A percentile compares a stretch with the other conserved stretches of the same genome.
Conservation (phyloP, 2,797 vertebrate species). For the Sebastes wilsoni region DNA sequence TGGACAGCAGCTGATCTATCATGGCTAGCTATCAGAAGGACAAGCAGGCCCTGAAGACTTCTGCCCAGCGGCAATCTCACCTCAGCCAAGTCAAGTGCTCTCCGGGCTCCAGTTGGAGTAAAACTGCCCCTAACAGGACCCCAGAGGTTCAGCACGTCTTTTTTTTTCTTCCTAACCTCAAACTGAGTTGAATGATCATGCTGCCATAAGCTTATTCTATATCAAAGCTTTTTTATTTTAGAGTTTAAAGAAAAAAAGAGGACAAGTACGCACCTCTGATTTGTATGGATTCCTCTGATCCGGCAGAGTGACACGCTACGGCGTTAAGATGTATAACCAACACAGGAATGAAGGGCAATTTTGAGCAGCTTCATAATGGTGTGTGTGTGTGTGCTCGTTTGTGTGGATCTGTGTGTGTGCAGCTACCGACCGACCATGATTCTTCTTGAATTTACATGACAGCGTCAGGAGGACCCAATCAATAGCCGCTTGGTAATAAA, state of each 20-base stretch:
- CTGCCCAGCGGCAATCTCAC: constrained; percentile 79
- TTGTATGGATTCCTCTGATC: constrained; percentile 32
- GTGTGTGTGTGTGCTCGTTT: constrained; percentile 2
- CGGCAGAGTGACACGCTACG: not conserved
- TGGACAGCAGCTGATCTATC: constrained; percentile 80
- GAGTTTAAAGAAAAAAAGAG: constrained; percentile 31
- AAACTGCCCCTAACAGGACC: constrained; percentile 76
- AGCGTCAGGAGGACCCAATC: constrained; percentile 73
- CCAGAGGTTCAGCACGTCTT: constrained; percentile 63
- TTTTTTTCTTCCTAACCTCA: constrained; percentile 47
- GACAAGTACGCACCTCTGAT: constrained; percentile 37
- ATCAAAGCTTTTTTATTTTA: constrained; percentile 68
- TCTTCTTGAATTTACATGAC: constrained; percentile 75
- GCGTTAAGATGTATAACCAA: constrained; percentile 16
- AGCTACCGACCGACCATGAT: constrained; percentile 53
- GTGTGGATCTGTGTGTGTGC: constrained; percentile 15
- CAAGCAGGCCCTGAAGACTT: constrained; percentile 77
- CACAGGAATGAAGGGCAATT: constrained; percentile 23
- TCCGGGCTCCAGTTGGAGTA: constrained; percentile 72
- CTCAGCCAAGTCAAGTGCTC: constrained; percentile 80
- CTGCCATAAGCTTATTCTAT: constrained; percentile 59
- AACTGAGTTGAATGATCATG: constrained; percentile 59
- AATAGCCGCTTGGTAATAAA: constrained; percentile 78
- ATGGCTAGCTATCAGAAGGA: constrained; percentile 82
- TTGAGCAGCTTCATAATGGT: constrained; percentile 17